Evolutionary conservation across 2,888 invertebrate species (phyloP).

Genomic region (Ophion ventricosus): DNA sequence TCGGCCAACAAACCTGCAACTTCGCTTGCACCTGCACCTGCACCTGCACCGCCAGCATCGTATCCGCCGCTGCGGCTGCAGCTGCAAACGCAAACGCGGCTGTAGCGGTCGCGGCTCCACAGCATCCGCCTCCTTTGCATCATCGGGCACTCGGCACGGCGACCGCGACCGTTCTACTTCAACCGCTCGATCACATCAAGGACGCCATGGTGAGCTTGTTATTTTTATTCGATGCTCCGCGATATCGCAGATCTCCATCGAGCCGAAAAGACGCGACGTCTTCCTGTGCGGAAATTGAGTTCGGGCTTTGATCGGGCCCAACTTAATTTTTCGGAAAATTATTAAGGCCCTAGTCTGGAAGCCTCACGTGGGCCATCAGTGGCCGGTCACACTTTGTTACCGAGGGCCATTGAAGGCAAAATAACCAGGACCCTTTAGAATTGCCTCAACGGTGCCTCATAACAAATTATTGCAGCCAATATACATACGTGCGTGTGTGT

Average conservation of each 20-base stretch:
- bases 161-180: slow-evolving; percentile 79
- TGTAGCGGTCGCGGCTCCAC: slow-evolving; percentile 67
- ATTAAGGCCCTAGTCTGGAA: no score
- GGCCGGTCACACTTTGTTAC: no score
- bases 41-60: slow-evolving; percentile 78
- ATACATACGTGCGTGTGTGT: no score
- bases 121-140: slow-evolving; percentile 71
- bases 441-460: no score
- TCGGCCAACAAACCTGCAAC: slow-evolving; percentile 79
- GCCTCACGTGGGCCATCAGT: no score
- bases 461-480: no score
- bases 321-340: no score
- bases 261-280: neutral
- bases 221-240: neutral
- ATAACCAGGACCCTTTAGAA: no score
- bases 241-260: neutral
- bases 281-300: no score
- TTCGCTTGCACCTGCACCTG: slow-evolving; percentile 79
- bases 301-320: no score
- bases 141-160: slow-evolving; percentile 76
- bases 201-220: slow-evolving; percentile 81
- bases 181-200: slow-evolving; percentile 82
- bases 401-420: no score
- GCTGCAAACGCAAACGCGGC: slow-evolving; percentile 73
- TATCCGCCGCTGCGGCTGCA: slow-evolving; percentile 76